These are phyloP conservation scores for Gorsachius magnificus DNA, from an alignment of 2,797 vertebrate species.

Conservation along the genomic window DNA sequence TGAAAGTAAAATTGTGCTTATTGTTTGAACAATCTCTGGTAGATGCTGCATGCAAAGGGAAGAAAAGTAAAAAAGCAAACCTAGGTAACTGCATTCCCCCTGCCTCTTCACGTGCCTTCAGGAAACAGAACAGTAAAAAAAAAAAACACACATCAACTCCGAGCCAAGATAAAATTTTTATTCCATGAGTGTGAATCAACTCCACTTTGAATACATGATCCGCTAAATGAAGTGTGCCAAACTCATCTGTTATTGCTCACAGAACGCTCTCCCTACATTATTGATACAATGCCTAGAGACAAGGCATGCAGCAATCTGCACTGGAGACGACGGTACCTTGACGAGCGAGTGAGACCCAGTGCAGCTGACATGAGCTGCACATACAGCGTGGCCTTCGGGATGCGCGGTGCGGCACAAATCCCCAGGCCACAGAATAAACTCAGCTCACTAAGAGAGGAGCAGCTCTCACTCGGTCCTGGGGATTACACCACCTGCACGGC, in stretches of 20 bases:
- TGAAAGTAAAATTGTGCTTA: background rate
- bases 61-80: background rate
- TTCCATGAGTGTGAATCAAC: background rate
- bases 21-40: background rate
- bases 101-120: background rate
- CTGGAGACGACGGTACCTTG: accelerated
- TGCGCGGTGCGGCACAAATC: too few relatives aligned
- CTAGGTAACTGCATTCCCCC: background rate
- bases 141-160: background rate
- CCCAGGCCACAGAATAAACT: too few relatives aligned
- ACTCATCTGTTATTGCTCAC: background rate
- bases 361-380: background rate
- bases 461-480: background rate
- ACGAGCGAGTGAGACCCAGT: background rate
- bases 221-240: background rate
- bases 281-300: background rate
- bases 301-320: background rate
- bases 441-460: background rate
- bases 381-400: background rate
- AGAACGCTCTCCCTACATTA: background rate
- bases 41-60: background rate
- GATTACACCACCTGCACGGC: background rate
- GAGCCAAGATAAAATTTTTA: background rate
- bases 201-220: background rate
- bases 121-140: background rate